phyloP scores from a whole-genome alignment of 2,797 vertebrate genomes.

The Liparis tanakae region DNA sequence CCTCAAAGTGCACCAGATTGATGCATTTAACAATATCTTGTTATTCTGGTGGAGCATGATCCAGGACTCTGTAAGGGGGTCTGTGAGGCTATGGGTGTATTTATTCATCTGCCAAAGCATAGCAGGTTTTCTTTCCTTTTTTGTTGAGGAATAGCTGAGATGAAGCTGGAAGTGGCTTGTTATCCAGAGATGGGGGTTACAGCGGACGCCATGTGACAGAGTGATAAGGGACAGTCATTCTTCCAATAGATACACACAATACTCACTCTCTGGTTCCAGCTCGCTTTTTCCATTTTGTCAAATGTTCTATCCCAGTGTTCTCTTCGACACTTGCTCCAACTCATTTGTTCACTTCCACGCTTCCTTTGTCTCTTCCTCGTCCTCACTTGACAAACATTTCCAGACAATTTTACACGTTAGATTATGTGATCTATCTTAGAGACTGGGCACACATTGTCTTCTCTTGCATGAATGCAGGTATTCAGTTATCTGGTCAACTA shows the following conservation, averaged over 20 bases:
- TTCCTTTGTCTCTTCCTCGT: neutral
- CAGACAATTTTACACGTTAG: constrained; percentile 21
- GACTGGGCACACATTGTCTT: constrained; percentile 10
- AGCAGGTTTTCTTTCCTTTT: neutral
- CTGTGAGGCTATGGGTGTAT: constrained; percentile 24
- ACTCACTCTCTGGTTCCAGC: neutral
- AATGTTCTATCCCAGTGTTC: constrained; percentile 18
- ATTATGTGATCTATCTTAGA: neutral
- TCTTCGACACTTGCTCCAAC: constrained; percentile 7
- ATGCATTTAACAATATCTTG: neutral
- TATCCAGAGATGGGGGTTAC: constrained; percentile 55
- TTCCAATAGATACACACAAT: constrained; percentile 38
- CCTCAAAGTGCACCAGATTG: too few species aligned
- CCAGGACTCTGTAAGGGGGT: neutral
- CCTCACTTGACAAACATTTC: constrained; percentile 19
- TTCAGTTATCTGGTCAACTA: neutral
- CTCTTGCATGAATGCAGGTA: neutral
- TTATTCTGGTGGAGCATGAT: neutral
- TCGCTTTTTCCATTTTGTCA: constrained; percentile 24
- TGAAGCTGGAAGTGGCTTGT: constrained; percentile 43
- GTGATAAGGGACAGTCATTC: constrained; percentile 48
- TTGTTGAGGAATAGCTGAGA: constrained; percentile 33
- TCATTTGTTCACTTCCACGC: constrained; percentile 6
- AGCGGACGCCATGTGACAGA: constrained; percentile 40
- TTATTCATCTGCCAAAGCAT: constrained; percentile 18